Percentiles rank a stretch among this genome's conserved stretches.
phyloP scores from a whole-genome alignment of 2,113 vertebrate species.

The Geothlypis trichas region DNA sequence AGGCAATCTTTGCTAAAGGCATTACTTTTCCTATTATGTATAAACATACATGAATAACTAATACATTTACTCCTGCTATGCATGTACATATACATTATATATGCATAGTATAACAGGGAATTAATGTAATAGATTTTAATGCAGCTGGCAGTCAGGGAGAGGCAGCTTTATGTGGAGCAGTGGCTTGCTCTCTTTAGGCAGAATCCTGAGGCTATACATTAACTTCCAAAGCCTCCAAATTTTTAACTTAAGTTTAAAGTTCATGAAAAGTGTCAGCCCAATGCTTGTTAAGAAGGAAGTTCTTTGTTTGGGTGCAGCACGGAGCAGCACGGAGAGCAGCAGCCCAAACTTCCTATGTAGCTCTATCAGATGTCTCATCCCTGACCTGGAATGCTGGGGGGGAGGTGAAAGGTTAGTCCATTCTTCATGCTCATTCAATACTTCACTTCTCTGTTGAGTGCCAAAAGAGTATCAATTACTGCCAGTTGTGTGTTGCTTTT shows the following conservation, averaged over 20 bases:
- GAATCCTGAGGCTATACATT: background rate
- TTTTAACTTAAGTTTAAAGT: constrained; percentile 23
- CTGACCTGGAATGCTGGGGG: constrained; percentile 37
- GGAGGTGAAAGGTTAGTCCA: constrained; percentile 62
- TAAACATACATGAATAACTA: background rate
- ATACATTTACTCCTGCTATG: background rate
- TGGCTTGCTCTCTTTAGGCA: background rate
- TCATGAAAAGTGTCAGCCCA: background rate
- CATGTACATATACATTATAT: background rate
- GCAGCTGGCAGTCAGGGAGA: constrained; percentile 13
- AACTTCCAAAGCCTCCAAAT: background rate
- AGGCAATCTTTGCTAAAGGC: background rate
- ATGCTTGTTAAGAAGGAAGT: constrained; percentile 38
- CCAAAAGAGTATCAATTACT: constrained; percentile 55
- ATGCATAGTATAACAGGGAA: background rate
- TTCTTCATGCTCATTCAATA: constrained; percentile 61
- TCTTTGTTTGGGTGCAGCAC: constrained; percentile 11
- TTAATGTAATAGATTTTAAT: constrained; percentile 26
- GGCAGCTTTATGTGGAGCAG: background rate
- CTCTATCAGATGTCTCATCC: constrained; percentile 54
- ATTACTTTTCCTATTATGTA: constrained; percentile 5
- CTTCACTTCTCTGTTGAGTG: constrained; percentile 28
- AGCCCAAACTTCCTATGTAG: constrained; percentile 9
- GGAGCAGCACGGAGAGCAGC: background rate
- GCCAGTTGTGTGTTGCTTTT: constrained; percentile 39